A percentile compares a stretch with the other conserved stretches of the same genome.
phyloP scores from a whole-genome alignment of 2,113 vertebrate genomes.

The Phrynosoma platyrhinos region DNA sequence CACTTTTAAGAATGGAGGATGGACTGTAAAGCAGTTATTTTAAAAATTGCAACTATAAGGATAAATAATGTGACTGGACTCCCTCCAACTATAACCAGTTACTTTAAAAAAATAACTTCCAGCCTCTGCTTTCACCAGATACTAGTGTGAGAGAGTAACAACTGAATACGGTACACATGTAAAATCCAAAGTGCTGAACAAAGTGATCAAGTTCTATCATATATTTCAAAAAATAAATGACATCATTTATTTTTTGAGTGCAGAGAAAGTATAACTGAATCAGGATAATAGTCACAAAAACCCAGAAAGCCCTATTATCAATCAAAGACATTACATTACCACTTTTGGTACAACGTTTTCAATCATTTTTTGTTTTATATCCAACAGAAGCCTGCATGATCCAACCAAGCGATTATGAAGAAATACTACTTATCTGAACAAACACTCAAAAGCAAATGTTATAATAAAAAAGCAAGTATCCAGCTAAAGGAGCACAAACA shows the following conservation, averaged over 20 bases:
- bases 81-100: too few species aligned
- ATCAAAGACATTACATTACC: background rate
- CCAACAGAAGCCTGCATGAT: background rate
- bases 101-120: too few species aligned
- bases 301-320: too few species aligned
- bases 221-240: background rate
- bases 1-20: too few species aligned
- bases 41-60: too few species aligned
- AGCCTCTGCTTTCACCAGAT: too few species aligned
- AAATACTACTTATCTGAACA: conserved; percentile 43
- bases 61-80: too few species aligned
- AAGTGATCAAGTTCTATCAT: background rate
- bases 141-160: too few species aligned
- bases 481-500: conserved; percentile 42
- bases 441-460: conserved; percentile 45
- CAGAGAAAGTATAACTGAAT: background rate
- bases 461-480: conserved; percentile 47
- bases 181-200: background rate
- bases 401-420: conserved; percentile 30
- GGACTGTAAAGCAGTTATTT: too few species aligned
- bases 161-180: too few species aligned
- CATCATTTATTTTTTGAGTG: background rate
- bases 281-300: background rate
- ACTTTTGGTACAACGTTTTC: conserved; percentile 27
- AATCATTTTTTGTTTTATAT: conserved; percentile 55